A percentile compares a stretch with the other conserved stretches of the same genome.
phyloP scores from a whole-genome alignment of 2,113 vertebrate species.

The Ailurus styani region DNA sequence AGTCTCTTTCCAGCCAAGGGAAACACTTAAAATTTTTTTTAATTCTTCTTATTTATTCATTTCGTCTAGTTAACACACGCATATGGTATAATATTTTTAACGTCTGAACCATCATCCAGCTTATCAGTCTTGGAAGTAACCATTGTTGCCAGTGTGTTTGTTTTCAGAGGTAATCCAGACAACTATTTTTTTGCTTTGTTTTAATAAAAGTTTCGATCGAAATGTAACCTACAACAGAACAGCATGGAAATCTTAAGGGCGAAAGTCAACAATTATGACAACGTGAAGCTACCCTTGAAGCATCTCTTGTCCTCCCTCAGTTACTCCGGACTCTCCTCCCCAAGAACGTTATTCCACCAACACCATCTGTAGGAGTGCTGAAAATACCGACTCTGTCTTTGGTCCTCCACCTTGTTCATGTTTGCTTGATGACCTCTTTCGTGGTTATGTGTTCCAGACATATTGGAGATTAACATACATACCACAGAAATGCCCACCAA shows the following conservation, averaged over 20 bases:
- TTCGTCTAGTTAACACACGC: background rate
- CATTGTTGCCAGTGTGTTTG: background rate
- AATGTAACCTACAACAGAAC: background rate
- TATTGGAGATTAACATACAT: background rate
- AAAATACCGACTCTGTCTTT: background rate
- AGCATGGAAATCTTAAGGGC: background rate
- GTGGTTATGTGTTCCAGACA: background rate
- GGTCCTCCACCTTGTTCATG: background rate
- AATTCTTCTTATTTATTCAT: background rate
- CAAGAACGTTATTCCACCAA: background rate
- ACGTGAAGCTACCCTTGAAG: background rate
- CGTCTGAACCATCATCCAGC: background rate
- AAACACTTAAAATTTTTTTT: background rate
- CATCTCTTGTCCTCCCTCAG: background rate
- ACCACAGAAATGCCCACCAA: background rate
- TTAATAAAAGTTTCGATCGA: background rate
- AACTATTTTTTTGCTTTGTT: background rate
- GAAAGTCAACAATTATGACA: background rate
- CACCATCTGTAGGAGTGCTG: background rate
- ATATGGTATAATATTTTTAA: background rate
- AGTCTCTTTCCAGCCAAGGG: background rate
- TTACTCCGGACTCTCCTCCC: background rate
- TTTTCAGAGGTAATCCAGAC: background rate
- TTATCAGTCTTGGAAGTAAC: background rate
- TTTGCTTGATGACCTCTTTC: background rate